A percentile compares a stretch with the other conserved stretches of the same genome.
phyloP scores from a whole-genome alignment of 2,113 vertebrate species.

The Leucoraja erinaceus region DNA sequence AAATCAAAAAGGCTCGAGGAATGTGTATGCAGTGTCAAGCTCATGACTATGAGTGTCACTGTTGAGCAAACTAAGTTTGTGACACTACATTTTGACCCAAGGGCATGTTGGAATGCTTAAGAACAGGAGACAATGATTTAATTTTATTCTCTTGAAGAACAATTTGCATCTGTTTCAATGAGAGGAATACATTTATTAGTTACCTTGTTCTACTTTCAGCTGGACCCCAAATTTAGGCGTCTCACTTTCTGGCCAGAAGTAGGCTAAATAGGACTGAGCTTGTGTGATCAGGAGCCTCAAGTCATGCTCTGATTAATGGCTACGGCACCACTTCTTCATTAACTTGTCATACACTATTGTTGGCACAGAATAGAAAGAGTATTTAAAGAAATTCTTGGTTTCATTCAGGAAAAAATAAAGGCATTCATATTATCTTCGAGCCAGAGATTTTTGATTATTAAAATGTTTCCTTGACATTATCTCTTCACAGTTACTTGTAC shows the following conservation, averaged over 20 bases:
- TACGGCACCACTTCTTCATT: background rate
- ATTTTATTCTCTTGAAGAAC: background rate
- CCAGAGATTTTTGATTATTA: background rate
- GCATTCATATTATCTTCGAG: background rate
- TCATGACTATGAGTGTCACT: constrained; percentile 7
- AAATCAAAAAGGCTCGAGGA: background rate
- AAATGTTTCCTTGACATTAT: background rate
- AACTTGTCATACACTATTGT: background rate
- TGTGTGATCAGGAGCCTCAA: background rate
- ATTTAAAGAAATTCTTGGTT: background rate
- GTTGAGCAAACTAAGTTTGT: constrained; percentile 9
- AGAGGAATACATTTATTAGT: background rate
- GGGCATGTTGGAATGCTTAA: background rate
- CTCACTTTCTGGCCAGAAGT: background rate
- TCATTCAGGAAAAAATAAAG: background rate
- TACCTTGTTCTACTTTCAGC: background rate
- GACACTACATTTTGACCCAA: background rate
- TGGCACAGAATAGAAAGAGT: background rate
- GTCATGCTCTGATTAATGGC: background rate
- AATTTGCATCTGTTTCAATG: background rate
- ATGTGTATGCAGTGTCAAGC: background rate
- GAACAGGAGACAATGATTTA: background rate
- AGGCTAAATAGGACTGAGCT: background rate
- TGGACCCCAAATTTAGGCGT: background rate
- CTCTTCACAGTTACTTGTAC: background rate